Evolutionary conservation across 2,797 vertebrate genomes (phyloP), one percentile per base, ranked within the genome.

Genomic region (Anomalospiza imberbis): DNA sequence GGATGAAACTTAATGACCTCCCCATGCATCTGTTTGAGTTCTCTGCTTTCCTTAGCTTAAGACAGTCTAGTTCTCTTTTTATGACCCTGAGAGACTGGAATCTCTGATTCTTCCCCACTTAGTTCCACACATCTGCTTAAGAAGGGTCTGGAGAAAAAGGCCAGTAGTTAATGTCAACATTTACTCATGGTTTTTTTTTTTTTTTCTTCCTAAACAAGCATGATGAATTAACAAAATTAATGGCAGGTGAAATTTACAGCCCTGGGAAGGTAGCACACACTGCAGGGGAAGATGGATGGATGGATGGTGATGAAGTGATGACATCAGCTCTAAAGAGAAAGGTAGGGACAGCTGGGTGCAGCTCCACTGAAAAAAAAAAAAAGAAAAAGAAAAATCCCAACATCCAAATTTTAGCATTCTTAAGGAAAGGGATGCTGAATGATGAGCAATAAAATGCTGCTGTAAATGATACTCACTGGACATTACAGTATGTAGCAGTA

Each of bases 221-320:
- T 19, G 16, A 12, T 70, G 36, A 93, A 83, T 77, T 40, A 91
- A 55, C 36, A 85, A 73, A 82, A 79, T 85, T 68, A 80, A 77
- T 67, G 40, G 58, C 77, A 96, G 85, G 48, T 83, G 57, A 85
- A 88, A 85, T 85, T 51, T 60, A 48, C 61, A 67, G 72, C 40
- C 65, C 40, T 93, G 36, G 82, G 53, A 85, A 85, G 89, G 57
- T 22, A 77, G 76, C 18, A 60, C 18, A 26, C 15, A 1, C 48
- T 76, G 61, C 63, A 71, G 53, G 36, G 63, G 45, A 83, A 70
- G 44, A 61, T 26, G 34, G 74, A 79, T 26, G 34, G 74, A 79
- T 91, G 70, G 58, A 47, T 57, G 19, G 8, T 91, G 48, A 55
- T 70, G 62, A 81, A 34, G 21, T 55, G 51, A 77, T 85, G 67